Evolutionary conservation across 1,140 invertebrate species (phyloP).

Genomic region (Dendroctonus valens): DNA sequence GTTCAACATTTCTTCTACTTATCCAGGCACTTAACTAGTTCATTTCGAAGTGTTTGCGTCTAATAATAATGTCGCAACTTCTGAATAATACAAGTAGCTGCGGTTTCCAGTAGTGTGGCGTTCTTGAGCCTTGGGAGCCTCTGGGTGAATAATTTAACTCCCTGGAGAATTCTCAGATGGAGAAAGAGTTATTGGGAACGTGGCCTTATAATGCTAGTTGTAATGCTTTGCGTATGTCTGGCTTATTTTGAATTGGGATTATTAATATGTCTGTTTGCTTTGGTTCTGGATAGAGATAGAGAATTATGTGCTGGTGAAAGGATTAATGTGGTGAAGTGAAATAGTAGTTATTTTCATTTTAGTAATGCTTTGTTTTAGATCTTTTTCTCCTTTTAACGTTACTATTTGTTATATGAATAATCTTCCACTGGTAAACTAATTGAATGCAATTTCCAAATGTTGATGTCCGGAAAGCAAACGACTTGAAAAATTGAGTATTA

Average conservation of each 20-base stretch:
- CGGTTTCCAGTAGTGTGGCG: constrained; percentile 5
- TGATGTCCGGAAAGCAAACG: too few relatives aligned
- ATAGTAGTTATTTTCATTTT: neutral
- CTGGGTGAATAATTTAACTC: constrained; percentile 15
- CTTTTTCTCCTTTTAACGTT: too few relatives aligned
- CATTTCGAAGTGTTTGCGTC: neutral
- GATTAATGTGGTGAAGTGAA: neutral
- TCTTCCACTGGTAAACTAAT: too few relatives aligned
- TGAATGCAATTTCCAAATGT: too few relatives aligned
- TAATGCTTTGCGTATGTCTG: constrained; percentile 3
- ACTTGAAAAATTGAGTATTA: too few relatives aligned
- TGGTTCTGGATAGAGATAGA: too few relatives aligned
- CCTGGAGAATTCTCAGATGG: constrained; percentile 3
- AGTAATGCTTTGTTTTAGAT: too few relatives aligned
- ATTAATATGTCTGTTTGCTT: constrained; percentile 5
- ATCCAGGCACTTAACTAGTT: too few relatives aligned
- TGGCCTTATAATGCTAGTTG: constrained; percentile 7
- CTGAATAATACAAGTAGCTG: constrained; percentile 18
- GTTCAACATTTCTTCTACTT: too few relatives aligned
- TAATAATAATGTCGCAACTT: constrained; percentile 17
- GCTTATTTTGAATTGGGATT: neutral
- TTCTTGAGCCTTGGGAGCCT: constrained; percentile 4
- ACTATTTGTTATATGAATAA: too few relatives aligned
- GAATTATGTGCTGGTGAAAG: too few relatives aligned
- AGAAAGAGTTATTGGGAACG: constrained; percentile 13